Conservation (phyloP, 2,797 vertebrate species). For the Ceryle rudis region DNA sequence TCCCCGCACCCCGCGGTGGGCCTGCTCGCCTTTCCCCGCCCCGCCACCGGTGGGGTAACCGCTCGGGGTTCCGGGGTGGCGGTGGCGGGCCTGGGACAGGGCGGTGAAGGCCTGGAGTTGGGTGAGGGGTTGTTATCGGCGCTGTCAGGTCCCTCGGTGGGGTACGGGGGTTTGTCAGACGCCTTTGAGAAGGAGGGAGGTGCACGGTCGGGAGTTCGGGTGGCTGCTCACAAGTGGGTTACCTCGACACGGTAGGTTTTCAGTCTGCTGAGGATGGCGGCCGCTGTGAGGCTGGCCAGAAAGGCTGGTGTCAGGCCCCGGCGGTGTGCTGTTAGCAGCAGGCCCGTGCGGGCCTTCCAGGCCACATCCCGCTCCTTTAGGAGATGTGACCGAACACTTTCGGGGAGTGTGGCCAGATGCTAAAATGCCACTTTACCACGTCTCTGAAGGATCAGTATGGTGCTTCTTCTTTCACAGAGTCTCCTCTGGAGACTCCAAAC, state of each 20-base stretch:
- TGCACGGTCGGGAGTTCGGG: rapidly evolving
- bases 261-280: background rate
- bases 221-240: rapidly evolving
- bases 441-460: background rate
- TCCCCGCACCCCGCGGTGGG: too few relatives aligned
- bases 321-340: background rate
- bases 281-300: rapidly evolving
- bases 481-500: background rate
- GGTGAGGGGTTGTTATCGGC: background rate
- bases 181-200: rapidly evolving
- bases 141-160: rapidly evolving
- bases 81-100: background rate
- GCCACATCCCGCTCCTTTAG: rapidly evolving
- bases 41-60: too few relatives aligned
- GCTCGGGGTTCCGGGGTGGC: too few relatives aligned
- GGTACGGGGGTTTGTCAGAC: rapidly evolving
- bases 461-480: rapidly evolving
- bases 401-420: background rate
- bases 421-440: rapidly evolving
- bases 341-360: rapidly evolving
- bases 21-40: too few relatives aligned
- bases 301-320: rapidly evolving
- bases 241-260: rapidly evolving
- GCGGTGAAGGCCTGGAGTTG: background rate
- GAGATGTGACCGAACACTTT: rapidly evolving